Base-by-base conservation (phyloP, 2,888 invertebrate species). In the Amiota communis region DNA sequence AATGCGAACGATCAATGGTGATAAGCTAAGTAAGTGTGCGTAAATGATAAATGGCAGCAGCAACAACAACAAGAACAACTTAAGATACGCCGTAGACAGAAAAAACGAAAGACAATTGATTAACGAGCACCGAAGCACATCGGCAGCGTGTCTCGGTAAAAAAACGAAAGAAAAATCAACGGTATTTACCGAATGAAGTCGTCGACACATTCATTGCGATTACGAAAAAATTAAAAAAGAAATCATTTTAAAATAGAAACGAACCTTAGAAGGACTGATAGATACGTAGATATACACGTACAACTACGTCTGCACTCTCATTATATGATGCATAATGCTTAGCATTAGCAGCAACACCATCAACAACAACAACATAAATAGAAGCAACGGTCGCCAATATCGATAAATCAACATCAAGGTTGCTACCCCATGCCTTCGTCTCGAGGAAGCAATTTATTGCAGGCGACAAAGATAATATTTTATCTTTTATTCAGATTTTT, bases 241-340 rank as follows among this genome's bases (percentile, higher is more conserved):
- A 36, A 36, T 36, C 36, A 36, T 36, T 86, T 86, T 84, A 83
- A 88, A 89, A 89, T 89, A 89, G 89, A 88, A 88, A 88, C 89
- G 87, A 89, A 89, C 89, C 89, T 88, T 89, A 89, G 89, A 89
- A 89, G 89, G 89, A 88, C 86, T 86, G 89, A 56, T 81, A 77
- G 79, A 76, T 74, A 73, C 59, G 17, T 23, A 23, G 36, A 36
- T 36, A 36, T 36, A 36, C n/a, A n/a, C n/a, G n/a, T n/a, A n/a
- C 36, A 36, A 36, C 36, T 6, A 36, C 8, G 36, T 36, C 36
- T 36, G 36, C 36, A 36, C 36, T 36, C 36, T 36, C 6, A 36
- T 36, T 36, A 36, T 36, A 0, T 36, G 36, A 2, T 36, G 36
- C 36, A 36, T 36, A 6, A n/a, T n/a, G n/a, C n/a, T n/a, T n/a